phyloP scores from a whole-genome alignment of 2,797 vertebrate species.

The Acipenser ruthenus region DNA sequence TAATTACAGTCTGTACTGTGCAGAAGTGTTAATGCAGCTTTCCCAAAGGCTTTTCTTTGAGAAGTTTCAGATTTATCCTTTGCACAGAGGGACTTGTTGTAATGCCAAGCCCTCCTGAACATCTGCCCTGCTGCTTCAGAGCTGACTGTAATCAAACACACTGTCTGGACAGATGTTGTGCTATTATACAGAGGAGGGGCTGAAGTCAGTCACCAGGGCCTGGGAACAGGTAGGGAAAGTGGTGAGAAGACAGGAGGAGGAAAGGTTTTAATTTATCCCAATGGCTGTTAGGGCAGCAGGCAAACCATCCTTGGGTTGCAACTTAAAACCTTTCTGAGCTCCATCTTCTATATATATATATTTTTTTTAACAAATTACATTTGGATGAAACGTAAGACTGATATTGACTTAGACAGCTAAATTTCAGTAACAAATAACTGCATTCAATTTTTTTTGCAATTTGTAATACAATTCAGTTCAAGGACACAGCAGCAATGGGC shows the following conservation, averaged over 20 bases:
- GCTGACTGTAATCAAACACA: not conserved
- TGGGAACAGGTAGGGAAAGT: not conserved
- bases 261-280: not conserved
- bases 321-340: not conserved
- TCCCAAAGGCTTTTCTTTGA: not conserved
- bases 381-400: not conserved
- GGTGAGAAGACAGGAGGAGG: not conserved
- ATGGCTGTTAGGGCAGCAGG: not conserved
- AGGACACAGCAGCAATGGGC: too few species aligned
- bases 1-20: conserved; percentile 9
- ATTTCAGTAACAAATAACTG: not conserved
- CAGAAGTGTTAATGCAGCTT: conserved; percentile 7
- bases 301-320: not conserved
- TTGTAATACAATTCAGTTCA: too few species aligned
- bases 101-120: conserved; percentile 6
- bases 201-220: not conserved
- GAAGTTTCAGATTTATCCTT: conserved; percentile 2
- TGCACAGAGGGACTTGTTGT: not conserved
- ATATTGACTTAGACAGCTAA: not conserved
- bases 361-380: not conserved
- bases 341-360: not conserved
- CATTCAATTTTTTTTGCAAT: not conserved
- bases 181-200: not conserved
- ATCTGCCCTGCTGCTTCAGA: not conserved
- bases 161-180: conserved; percentile 3